Evolutionary conservation across 1,140 invertebrate species (phyloP), one percentile per base, ranked within the genome.

Genomic region (Scaptomyza pallida): DNA sequence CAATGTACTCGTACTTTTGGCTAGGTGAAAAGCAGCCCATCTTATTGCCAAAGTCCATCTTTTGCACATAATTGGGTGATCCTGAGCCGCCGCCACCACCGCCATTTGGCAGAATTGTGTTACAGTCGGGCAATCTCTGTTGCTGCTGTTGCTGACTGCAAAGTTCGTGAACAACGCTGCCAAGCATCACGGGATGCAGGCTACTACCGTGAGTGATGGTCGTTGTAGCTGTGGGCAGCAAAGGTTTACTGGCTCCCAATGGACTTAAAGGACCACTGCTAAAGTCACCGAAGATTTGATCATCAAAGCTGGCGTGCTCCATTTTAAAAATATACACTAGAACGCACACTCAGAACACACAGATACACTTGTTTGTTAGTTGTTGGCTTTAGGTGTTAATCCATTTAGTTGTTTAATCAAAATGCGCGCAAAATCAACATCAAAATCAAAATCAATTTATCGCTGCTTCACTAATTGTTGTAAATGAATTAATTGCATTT

Each of bases 201-300:
- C 35, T 57, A 41, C 35, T 57, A 37, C 56, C 56, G 35, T 81
- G 78, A 1, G 52, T 48, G 6, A 69, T 62, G 3, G 67, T 65
- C 1, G 78, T 52, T 13, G 82, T 80, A 55, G 78, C 90, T 45
- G 61, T 92, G 56, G 74, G 92, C 89, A 83, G 89, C 73, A 91
- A 76, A 43, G 83, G 78, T 23, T 92, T 92, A 13, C 75, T 72
- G 61, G 89, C 91, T 15, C 90, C 89, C 47, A 91, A 56, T 2
- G 91, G 88, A 72, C 91, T 89, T 9, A 92, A 45, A 2, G 88
- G 82, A 15, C 82, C 80, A 41, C 86, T 82, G 37, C 81, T 73
- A 89, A 96, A 96, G 82, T 96, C 95, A 62, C 93, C 92, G 86
- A 96, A 96, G 77, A 95, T 94, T 72, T 95, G 94, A 88, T 96